These are phyloP conservation scores for Tragopan temminckii DNA, from an alignment of 2,797 vertebrate genomes.

Conservation along the genomic window DNA sequence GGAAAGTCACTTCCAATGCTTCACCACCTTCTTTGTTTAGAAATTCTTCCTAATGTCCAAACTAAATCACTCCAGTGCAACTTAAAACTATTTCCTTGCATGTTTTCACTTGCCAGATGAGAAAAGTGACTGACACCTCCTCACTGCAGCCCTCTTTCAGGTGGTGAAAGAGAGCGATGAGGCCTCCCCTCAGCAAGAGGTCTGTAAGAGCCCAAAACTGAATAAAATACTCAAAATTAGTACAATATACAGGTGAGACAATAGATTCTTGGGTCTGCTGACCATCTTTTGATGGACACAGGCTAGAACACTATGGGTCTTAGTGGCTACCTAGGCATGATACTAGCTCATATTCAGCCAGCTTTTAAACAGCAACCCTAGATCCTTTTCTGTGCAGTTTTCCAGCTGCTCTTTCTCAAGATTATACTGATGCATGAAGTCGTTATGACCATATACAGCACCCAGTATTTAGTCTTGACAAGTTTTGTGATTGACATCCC, in stretches of 20 bases:
- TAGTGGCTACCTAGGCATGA: too few relatives aligned
- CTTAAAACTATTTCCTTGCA: too few relatives aligned
- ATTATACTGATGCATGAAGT: background rate
- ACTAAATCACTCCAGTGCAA: too few relatives aligned
- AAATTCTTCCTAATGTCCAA: too few relatives aligned
- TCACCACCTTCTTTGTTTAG: too few relatives aligned
- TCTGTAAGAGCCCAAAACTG: background rate
- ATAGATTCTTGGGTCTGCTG: background rate
- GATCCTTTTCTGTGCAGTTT: background rate
- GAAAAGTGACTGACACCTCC: background rate
- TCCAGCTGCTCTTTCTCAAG: background rate
- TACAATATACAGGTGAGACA: background rate
- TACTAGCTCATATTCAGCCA: background rate
- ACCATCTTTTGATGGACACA: too few relatives aligned
- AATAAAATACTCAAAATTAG: background rate
- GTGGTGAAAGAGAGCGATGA: background rate
- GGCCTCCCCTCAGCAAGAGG: background rate
- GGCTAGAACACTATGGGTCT: background rate
- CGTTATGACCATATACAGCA: background rate
- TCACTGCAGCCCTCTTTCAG: background rate
- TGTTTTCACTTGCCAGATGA: background rate
- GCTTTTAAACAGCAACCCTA: background rate
- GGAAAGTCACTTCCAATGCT: too few relatives aligned
- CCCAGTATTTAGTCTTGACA: background rate
- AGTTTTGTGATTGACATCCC: background rate